phyloP scores from a whole-genome alignment of 2,888 invertebrate genomes.

The Furcula furcula region DNA sequence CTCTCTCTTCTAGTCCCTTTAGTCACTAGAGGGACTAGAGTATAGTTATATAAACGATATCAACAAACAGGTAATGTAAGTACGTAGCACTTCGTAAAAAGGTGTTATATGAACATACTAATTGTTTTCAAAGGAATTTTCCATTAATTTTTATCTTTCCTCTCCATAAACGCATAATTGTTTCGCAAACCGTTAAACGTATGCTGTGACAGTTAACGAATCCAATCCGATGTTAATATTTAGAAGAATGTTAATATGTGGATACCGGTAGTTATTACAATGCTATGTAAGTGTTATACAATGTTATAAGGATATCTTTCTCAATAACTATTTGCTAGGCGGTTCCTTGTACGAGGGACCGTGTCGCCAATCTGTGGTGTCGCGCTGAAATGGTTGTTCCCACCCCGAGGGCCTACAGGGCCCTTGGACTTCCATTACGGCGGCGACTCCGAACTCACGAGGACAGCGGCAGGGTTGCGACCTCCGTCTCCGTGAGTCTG shows the following conservation, averaged over 20 bases:
- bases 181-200: constrained; percentile 4
- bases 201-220: background rate
- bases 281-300: constrained; percentile 38
- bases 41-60: no score
- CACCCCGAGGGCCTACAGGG: no score
- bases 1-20: no score
- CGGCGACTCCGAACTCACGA: no score
- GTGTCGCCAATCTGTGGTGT: no score
- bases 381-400: no score
- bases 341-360: no score
- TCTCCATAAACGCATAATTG: constrained; percentile 8
- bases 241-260: constrained; percentile 35
- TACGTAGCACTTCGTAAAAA: background rate
- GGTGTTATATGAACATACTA: background rate
- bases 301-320: background rate
- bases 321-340: no score
- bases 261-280: constrained; percentile 19
- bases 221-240: background rate
- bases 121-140: background rate
- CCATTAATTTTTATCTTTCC: constrained; percentile 10
- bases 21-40: no score
- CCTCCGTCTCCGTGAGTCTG: no score
- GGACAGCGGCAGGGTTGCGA: no score
- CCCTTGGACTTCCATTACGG: no score
- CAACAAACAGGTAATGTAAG: background rate